Conservation (phyloP, 1,140 invertebrate genomes). For the Panagrolaimus sp. region DNA sequence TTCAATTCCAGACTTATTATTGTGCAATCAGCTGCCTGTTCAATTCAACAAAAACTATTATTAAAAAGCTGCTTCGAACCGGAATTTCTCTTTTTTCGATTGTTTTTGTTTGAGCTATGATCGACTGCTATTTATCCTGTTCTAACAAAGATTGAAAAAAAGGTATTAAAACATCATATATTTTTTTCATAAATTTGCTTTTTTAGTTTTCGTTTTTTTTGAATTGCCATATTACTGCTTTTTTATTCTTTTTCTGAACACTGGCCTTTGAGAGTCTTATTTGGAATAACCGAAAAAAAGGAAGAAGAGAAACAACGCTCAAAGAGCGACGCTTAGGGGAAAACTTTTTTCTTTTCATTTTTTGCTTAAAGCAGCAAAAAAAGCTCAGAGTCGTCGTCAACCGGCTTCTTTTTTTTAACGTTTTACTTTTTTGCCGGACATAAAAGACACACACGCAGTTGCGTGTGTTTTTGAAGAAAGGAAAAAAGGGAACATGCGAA, state of each 20-base stretch:
- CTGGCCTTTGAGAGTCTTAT: neutral
- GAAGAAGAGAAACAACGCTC: conserved; percentile 1
- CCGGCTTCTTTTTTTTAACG: neutral
- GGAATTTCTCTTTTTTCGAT: too few relatives aligned
- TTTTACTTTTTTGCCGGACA: neutral
- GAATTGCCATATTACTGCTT: neutral
- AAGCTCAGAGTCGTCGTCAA: conserved; percentile 4
- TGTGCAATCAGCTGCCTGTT: too few relatives aligned
- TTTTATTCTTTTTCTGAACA: neutral
- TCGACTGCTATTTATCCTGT: too few relatives aligned
- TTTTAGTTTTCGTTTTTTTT: neutral
- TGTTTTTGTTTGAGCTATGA: too few relatives aligned
- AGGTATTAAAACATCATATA: too few relatives aligned
- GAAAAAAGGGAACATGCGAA: conserved; percentile 10
- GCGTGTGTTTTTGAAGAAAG: conserved; percentile 3
- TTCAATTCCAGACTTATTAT: neutral
- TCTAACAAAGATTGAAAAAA: too few relatives aligned
- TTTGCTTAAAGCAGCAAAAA: conserved; percentile 6
- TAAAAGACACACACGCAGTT: conserved; percentile 2
- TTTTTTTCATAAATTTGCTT: too few relatives aligned
- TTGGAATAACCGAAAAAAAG: conserved; percentile 10
- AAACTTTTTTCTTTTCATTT: too few relatives aligned
- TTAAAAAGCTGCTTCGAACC: too few relatives aligned
- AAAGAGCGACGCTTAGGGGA: neutral
- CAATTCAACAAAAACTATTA: too few relatives aligned